Evolutionary conservation across 2,113 vertebrate genomes (phyloP).

Genomic region (Melanostigma gelatinosum): DNA sequence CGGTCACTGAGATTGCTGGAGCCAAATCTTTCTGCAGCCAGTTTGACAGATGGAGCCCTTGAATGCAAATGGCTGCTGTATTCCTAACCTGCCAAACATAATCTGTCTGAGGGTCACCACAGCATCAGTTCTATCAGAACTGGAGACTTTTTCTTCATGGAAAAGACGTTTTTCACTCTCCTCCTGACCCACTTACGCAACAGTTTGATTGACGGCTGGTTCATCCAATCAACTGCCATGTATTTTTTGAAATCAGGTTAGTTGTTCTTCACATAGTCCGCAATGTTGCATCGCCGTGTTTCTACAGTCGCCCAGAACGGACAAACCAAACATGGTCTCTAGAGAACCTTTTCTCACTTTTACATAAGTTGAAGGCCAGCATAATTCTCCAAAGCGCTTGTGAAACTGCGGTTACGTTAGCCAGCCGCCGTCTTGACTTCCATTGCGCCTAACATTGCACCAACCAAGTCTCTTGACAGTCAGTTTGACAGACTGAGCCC

Average conservation of each 20-base stretch:
- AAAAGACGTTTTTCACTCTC: too few species aligned
- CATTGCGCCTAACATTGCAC: background rate
- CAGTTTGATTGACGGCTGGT: background rate
- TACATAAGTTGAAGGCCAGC: background rate
- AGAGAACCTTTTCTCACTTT: background rate
- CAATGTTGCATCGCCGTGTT: too few species aligned
- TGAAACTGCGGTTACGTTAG: background rate
- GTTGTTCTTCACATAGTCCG: too few species aligned
- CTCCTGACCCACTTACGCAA: background rate
- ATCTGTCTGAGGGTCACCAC: conserved; percentile 11
- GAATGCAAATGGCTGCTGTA: conserved; percentile 37
- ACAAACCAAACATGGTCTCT: background rate
- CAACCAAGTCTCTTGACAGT: background rate
- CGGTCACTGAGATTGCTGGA: conserved; percentile 17
- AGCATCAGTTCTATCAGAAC: background rate
- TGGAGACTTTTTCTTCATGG: background rate
- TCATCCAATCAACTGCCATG: too few species aligned
- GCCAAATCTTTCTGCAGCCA: conserved; percentile 1
- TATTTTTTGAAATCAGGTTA: too few species aligned
- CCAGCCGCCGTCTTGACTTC: background rate
- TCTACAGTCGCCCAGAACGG: background rate
- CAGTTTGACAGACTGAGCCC: conserved; percentile 9
- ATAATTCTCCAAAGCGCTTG: background rate
- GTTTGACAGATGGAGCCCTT: conserved; percentile 17
- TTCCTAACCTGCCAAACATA: conserved; percentile 17